Evolutionary conservation across 2,888 invertebrate species (phyloP), one percentile per base, ranked within the genome.

Genomic region (Scrobipalpa atriplicella): DNA sequence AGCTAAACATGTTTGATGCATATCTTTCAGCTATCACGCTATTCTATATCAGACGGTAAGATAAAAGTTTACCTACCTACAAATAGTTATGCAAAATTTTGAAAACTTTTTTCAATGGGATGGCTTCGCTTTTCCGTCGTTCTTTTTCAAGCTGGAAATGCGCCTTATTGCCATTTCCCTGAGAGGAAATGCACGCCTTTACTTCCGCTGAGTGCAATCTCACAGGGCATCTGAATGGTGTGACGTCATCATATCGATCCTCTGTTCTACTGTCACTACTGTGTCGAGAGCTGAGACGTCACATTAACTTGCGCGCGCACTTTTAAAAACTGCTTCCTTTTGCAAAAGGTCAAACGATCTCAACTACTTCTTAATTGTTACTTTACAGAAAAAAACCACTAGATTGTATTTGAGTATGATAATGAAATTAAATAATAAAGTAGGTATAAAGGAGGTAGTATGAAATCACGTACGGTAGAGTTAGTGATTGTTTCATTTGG

Each of bases 221-320:
- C 70, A n/a, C n/a, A n/a, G n/a, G n/a, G n/a, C n/a, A 74, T 74
- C 81, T 89, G 83, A 90, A 89, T 88, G 87, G 77, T 70, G 81
- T 92, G 91, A 91, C 92, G 91, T 92, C 91, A 91, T 78, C 54
- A 70, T 87, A 92, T 92, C 78, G 92, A 92, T 89, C 83, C 68
- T 65, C 60, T 58, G 68, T n/a, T 62, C 63, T 63, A 38, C 62
- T 36, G 68, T 70, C 70, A 70, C 81, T 81, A 84, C 75, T 75
- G 73, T 72, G 70, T 36, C 66, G 56, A 69, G 47, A 21, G 5
- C n/a, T 11, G 38, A 0, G 71, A 81, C 77, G 78, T 80, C 82
- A 80, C 72, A 43, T 11, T 21, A 21, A 9, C 63, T 62, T 82
- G 82, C 84, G 83, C 80, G 78, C 83, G 81, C 84, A 82, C 67